Base-by-base conservation (phyloP, 1,140 invertebrate species). In the Probaryconus sp. region DNA sequence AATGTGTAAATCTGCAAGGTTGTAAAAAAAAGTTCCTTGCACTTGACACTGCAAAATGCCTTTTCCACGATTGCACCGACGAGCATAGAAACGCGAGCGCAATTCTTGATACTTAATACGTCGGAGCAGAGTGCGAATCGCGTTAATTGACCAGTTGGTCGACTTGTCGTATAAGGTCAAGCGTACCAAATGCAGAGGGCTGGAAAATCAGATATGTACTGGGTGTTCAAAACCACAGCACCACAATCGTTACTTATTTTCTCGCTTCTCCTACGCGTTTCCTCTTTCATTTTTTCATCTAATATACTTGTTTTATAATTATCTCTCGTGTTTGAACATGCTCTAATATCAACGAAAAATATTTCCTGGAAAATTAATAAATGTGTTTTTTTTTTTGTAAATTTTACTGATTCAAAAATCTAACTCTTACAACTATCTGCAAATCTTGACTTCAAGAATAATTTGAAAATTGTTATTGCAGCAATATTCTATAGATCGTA, bases 101-200 rank as follows among this genome's bases (percentile, higher is more conserved):
- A 45, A 45, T 63, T 74, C 63, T 63, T 75, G 58, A 69, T 69
- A 75, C 64, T 68, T 61, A 51, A 74, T 74, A 64, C 58, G 17
- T 38, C 20, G 37, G 28, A 45, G 48, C 35, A 31, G 58, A 74
- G 63, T 68, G 70, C 63, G 58, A 74, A 74, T 64, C 63, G 71
- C 71, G 71, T 68, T 74, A 74, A 74, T 74, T 74, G 71, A 68
- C 71, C 71, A 68, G 71, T 74, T 63, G 71, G 71, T 64, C 71
- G 51, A 68, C 63, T 74, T 64, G 63, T 68, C 63, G 63, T 74
- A 68, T 68, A 74, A 74, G 71, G 71, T 74, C 71, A 74, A 64
- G 64, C 71, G 63, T 51, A 67, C 71, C 50, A 69, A 75, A 75
- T 75, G 58, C 64, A 60, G 16, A 42, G 45, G 58, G 35, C 64